Base-by-base conservation (phyloP, 1,140 invertebrate genomes). In the Drosophila lacertosa region DNA sequence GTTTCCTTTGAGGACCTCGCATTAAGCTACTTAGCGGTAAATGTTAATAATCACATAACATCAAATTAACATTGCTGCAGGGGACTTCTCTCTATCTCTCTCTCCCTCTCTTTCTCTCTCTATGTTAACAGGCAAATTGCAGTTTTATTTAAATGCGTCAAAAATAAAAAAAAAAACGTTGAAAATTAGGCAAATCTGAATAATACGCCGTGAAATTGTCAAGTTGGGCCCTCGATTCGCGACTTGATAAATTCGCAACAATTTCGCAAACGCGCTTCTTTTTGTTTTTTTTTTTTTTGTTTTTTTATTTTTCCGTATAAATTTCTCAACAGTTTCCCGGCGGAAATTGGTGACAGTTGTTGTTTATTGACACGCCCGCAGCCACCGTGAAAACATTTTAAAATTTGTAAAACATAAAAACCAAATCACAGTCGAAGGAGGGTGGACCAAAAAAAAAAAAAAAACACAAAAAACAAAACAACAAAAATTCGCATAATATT, bases 301-400 rank as follows among this genome's bases (percentile, higher is more conserved):
- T 29, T 59, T 59, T 39, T 13, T 53, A 62, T 79, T 51, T 54
- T 69, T 26, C n/a, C n/a, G n/a, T n/a, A n/a, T n/a, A n/a, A n/a
- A n/a, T n/a, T 64, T 64, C 57, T 55, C 44, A 60, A 55, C 70
- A 68, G 64, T 68, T 62, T 58, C 65, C 50, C 54, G 58, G 13
- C 71, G 71, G 59, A 74, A 74, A 74, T 74, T 88, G 82, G 82
- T 82, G 82, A 88, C 82, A 88, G 82, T 88, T 88, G 82, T 81
- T 88, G 82, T 88, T 88, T 88, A 88, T 88, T 88, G 82, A 82
- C 77, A 88, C 57, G 77, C 78, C 71, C 60, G 77, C 80, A 88
- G 82, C 82, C 82, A 88, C 82, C 82, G 82, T 88, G 82, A 88
- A 88, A 82, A 88, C 83, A 88, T 88, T 88, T 88, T 88, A 88